Conservation (phyloP, 1,140 invertebrate species). For the Brachionus angularis region DNA sequence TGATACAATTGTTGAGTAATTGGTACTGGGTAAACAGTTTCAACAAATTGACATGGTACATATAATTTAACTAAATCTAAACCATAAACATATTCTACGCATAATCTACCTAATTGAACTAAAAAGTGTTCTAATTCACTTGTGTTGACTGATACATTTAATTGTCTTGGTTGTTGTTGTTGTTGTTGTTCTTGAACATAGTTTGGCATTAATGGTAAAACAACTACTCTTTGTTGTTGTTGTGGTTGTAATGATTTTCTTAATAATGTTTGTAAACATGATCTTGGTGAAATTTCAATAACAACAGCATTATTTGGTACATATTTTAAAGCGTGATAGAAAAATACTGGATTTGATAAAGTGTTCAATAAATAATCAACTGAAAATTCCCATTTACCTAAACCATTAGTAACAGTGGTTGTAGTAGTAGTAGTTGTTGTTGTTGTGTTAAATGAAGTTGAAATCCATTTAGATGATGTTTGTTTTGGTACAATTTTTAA, state of each 20-base stretch:
- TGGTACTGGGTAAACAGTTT: slow-evolving; percentile 20
- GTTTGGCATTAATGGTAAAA: slow-evolving; percentile 16
- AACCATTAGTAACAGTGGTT: too few species aligned
- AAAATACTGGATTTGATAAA: slow-evolving; percentile 74
- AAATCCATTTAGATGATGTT: slow-evolving; percentile 77
- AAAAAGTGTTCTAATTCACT: slow-evolving; percentile 21
- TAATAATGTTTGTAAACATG: slow-evolving; percentile 78
- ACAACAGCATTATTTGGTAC: slow-evolving; percentile 80
- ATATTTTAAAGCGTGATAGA: slow-evolving; percentile 74
- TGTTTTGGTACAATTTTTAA: slow-evolving; percentile 63
- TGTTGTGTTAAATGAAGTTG: slow-evolving; percentile 86
- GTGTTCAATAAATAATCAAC: slow-evolving; percentile 94
- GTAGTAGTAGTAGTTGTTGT: too few species aligned
- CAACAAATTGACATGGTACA: not conserved
- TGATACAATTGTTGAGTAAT: not conserved
- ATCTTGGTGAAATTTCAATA: slow-evolving; percentile 87
- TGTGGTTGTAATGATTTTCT: slow-evolving; percentile 63
- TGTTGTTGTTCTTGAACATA: not conserved
- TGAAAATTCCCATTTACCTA: slow-evolving; percentile 75
- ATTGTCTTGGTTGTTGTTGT: too few species aligned
- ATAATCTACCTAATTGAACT: slow-evolving; percentile 12
- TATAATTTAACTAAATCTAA: slow-evolving; percentile 27
- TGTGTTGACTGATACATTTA: too few species aligned
- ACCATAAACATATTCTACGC: slow-evolving; percentile 9
- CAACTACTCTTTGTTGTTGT: not conserved